Percentiles rank a stretch among this genome's conserved stretches.
phyloP scores from a whole-genome alignment of 2,113 vertebrate genomes.

The Delphinapterus leucas region DNA sequence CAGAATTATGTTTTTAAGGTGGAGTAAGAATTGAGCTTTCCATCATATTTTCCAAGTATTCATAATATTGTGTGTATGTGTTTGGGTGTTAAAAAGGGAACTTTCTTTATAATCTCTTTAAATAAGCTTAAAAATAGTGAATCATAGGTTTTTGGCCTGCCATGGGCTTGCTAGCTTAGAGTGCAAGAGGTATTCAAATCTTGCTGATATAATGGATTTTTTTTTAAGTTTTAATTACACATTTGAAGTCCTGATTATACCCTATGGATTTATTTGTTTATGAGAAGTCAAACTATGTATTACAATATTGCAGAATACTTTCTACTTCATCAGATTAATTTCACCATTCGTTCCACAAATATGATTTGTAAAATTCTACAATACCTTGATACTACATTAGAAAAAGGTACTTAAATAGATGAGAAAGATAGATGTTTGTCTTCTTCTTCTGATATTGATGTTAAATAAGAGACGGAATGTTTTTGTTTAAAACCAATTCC shows the following conservation, averaged over 20 bases:
- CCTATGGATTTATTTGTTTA: conserved; percentile 81
- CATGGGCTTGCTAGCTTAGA: neutral
- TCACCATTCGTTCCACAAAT: conserved; percentile 75
- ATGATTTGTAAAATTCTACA: conserved; percentile 79
- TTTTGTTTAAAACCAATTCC: conserved; percentile 65
- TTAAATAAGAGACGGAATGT: conserved; percentile 36
- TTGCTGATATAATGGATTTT: conserved; percentile 77
- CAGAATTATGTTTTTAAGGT: conserved; percentile 20
- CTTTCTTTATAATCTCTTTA: neutral
- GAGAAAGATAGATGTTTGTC: conserved; percentile 66
- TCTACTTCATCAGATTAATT: conserved; percentile 73
- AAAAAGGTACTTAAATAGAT: conserved; percentile 76
- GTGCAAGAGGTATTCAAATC: conserved; percentile 71
- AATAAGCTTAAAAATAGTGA: neutral
- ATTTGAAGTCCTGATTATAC: conserved; percentile 80
- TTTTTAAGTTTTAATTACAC: conserved; percentile 74
- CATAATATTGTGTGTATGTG: neutral
- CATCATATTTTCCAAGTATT: neutral
- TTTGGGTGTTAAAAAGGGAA: neutral
- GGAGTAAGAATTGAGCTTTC: neutral
- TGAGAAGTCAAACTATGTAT: conserved; percentile 83
- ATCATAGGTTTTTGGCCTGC: neutral
- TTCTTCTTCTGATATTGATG: conserved; percentile 64
- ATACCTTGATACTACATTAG: conserved; percentile 71
- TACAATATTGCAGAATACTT: conserved; percentile 82